A percentile compares a stretch with the other conserved stretches of the same genome.
These are phyloP conservation scores for Cryptops parisi DNA, from an alignment of 2,888 invertebrate genomes.

Conservation along the genomic window DNA sequence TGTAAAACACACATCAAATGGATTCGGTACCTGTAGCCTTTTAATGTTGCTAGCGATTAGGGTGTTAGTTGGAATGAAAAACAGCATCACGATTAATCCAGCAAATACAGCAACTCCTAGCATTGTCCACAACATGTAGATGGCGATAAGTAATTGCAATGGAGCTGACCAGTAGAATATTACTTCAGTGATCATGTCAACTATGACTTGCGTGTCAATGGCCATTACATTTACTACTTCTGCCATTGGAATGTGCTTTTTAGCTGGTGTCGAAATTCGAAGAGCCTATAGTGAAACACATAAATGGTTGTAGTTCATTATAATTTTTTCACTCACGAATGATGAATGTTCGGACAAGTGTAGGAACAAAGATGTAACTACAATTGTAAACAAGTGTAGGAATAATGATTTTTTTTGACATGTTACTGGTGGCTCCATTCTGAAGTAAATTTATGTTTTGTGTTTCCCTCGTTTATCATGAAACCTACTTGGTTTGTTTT, in stretches of 20 bases:
- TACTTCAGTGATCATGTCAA: slow-evolving; percentile 10
- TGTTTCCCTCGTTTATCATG: too few species aligned
- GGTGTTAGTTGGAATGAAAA: slow-evolving; percentile 7
- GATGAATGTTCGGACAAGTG: too few species aligned
- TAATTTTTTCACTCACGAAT: too few species aligned
- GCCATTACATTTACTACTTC: slow-evolving; percentile 13
- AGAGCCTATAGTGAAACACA: slow-evolving; percentile 5
- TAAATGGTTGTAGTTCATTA: neutral
- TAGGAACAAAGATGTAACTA: too few species aligned
- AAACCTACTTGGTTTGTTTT: too few species aligned
- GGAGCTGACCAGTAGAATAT: slow-evolving; percentile 10
- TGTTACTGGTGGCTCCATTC: too few species aligned
- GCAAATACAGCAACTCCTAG: slow-evolving; percentile 5
- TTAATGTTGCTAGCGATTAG: slow-evolving; percentile 5
- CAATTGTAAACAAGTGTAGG: too few species aligned
- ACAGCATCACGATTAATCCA: slow-evolving; percentile 9
- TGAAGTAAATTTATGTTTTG: too few species aligned
- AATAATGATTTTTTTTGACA: too few species aligned
- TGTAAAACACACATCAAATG: neutral
- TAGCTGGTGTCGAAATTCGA: slow-evolving; percentile 6
- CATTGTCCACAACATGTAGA: slow-evolving; percentile 10
- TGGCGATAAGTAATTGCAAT: slow-evolving; percentile 4
- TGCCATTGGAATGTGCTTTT: slow-evolving; percentile 2
- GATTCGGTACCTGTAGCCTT: neutral
- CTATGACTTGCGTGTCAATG: slow-evolving; percentile 6